phyloP scores from a whole-genome alignment of 1,140 invertebrate genomes.

The Microplitis demolitor region DNA sequence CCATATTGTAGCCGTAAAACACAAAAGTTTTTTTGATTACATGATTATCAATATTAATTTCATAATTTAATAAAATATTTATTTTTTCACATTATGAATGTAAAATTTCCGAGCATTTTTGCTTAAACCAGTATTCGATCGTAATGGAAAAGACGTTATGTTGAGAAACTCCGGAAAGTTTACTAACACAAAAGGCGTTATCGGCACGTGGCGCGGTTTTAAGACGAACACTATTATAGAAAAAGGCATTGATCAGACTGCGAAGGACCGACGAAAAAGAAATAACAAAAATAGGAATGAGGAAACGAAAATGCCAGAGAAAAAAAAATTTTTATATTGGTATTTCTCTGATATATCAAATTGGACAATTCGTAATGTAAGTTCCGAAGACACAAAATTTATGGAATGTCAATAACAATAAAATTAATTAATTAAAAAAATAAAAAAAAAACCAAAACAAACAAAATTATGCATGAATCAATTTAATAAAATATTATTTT shows the following conservation, averaged over 20 bases:
- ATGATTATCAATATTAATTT: too few relatives aligned
- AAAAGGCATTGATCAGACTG: slow-evolving; percentile 6
- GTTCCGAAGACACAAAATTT: background rate
- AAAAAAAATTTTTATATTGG: slow-evolving; percentile 6
- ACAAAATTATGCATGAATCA: too few relatives aligned
- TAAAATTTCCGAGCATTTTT: background rate
- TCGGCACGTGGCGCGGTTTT: slow-evolving; percentile 43
- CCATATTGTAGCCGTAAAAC: too few relatives aligned
- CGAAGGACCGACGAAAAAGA: background rate
- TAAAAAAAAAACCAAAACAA: too few relatives aligned
- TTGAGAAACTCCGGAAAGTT: slow-evolving; percentile 13
- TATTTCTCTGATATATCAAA: too few relatives aligned
- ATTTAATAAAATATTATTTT: too few relatives aligned
- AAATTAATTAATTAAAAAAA: too few relatives aligned
- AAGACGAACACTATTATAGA: background rate
- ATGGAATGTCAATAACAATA: too few relatives aligned
- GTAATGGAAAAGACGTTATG: slow-evolving; percentile 21
- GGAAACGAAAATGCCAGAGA: slow-evolving; percentile 17
- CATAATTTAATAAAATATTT: too few relatives aligned
- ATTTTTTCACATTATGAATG: slow-evolving; percentile 24
- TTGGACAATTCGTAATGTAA: slow-evolving; percentile 28
- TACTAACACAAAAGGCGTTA: slow-evolving; percentile 34
- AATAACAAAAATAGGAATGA: slow-evolving; percentile 16
- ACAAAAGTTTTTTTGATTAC: too few relatives aligned
- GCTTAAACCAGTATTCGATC: background rate